phyloP scores from a whole-genome alignment of 2,113 vertebrate genomes.

The Galbula dea region DNA sequence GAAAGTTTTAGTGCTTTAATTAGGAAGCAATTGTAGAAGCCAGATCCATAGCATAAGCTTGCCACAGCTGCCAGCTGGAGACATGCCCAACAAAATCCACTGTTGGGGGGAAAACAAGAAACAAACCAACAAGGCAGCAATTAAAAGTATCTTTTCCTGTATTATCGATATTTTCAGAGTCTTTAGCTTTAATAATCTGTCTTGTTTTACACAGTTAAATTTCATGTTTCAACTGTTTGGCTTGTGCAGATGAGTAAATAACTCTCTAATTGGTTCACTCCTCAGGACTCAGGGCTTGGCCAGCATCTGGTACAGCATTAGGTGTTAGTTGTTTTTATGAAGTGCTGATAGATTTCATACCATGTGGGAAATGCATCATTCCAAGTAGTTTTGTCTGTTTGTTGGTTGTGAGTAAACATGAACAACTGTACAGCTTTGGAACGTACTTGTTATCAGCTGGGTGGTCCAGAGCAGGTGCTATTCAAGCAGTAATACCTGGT shows the following conservation, averaged over 20 bases:
- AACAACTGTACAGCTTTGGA: neutral
- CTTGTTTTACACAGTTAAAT: neutral
- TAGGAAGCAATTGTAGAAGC: neutral
- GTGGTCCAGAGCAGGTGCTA: neutral
- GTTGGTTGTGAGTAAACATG: neutral
- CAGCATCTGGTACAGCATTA: too few species aligned
- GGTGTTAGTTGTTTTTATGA: neutral
- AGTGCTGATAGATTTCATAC: neutral
- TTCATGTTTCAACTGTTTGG: neutral
- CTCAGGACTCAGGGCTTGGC: neutral
- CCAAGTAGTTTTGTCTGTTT: neutral
- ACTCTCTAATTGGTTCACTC: neutral
- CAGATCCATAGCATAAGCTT: neutral
- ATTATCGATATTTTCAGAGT: neutral
- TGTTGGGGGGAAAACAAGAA: neutral
- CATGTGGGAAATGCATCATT: neutral
- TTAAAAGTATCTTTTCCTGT: neutral
- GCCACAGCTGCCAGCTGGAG: neutral
- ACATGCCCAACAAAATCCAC: neutral
- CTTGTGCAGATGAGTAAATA: neutral
- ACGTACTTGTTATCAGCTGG: neutral
- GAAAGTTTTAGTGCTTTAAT: constrained; percentile 14
- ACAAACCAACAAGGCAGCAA: neutral
- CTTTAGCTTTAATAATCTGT: neutral
- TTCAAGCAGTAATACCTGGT: neutral